Evolutionary conservation across 2,113 vertebrate species (phyloP).

Genomic region (Telmatochromis sp.): DNA sequence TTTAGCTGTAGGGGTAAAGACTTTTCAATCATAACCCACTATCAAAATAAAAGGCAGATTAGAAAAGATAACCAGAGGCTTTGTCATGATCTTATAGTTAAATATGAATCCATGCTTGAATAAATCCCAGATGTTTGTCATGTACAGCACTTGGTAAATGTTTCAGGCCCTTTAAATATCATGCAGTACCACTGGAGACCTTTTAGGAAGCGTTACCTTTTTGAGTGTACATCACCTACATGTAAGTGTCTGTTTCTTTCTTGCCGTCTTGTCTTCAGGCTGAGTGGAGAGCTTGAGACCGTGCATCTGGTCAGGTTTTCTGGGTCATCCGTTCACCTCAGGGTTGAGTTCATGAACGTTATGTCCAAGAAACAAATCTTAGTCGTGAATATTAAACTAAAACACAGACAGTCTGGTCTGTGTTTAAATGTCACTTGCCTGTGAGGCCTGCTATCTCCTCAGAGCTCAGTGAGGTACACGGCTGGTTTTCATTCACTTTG

Average conservation of each 20-base stretch:
- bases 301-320: slow-evolving; percentile 13
- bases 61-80: slow-evolving; percentile 1
- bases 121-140: not conserved
- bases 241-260: not conserved
- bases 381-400: not conserved
- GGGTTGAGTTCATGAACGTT: not conserved
- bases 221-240: not conserved
- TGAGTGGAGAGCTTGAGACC: not conserved
- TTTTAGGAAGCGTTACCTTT: not conserved
- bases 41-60: not conserved
- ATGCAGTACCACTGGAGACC: not conserved
- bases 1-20: not conserved
- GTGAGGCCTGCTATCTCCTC: not conserved
- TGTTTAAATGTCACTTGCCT: slow-evolving; percentile 20
- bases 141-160: not conserved
- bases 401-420: not conserved
- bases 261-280: not conserved
- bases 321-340: not conserved
- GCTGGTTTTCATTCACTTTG: not conserved
- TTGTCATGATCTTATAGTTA: not conserved
- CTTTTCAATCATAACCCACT: not conserved
- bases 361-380: not conserved
- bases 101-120: not conserved
- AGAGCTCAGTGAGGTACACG: not conserved
- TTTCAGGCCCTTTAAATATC: not conserved